Evolutionary conservation across 2,888 invertebrate genomes (phyloP), one percentile per base, ranked within the genome.

Genomic region (Candidula unifasciata): DNA sequence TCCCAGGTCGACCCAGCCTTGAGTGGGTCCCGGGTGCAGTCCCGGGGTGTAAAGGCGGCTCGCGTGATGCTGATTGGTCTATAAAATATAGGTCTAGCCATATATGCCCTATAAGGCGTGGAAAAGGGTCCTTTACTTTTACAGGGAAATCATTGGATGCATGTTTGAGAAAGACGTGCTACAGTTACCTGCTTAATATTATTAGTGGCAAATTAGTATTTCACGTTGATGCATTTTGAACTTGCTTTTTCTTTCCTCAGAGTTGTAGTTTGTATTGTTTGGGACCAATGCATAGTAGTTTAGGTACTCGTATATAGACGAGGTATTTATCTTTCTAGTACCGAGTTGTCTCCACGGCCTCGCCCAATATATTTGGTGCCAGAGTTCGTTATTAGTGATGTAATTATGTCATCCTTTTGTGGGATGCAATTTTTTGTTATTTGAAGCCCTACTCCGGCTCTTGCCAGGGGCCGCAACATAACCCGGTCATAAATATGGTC

Each of bases 261-360:
- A 78, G 35, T 64, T 78, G 64, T 78, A 37, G 35, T 82, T 16
- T 73, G 68, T n/a, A n/a, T n/a, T 54, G 71, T 82, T 82, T 82
- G 82, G 82, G 82, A 82, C 82, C 82, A 82, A 64, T 82, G 52
- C 80, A 68, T 80, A 33, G 52, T 80, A 83, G 83, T 60, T 83
- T 54, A 78, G 78, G 83, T 13, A 33, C n/a, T 57, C 37, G 60
- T 64, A 24, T 69, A 60, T 60, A 83, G 78, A 54, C n/a, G 71
- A 33, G 37, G 18, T 37, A 54, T 78, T 76, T 66, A 8, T 66
- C 66, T 60, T 57, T 64, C 33, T 52, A 16, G 30, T 54, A 54
- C 76, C 37, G n/a, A n/a, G 64, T 60, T n/a, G 18, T 64, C 35
- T n/a, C 27, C 33, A 64, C 33, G 18, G 64, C n/a, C 78, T 64